phyloP scores from a whole-genome alignment of 2,888 invertebrate genomes.

The Caenorhabditis sp. region DNA sequence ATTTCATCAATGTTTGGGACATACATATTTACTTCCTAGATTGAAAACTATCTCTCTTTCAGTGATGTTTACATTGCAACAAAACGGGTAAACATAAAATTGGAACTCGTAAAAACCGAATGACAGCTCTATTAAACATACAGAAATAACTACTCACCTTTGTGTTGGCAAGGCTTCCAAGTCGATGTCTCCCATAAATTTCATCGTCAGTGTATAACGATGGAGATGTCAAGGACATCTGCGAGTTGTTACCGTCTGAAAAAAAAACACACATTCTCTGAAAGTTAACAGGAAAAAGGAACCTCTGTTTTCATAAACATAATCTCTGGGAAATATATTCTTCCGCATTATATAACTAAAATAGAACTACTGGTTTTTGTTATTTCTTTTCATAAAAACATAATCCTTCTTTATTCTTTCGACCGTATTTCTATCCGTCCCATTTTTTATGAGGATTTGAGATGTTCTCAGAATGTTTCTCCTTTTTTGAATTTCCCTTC shows the following conservation, averaged over 20 bases:
- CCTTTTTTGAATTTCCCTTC: no score
- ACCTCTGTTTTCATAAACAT: background rate
- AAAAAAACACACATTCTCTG: background rate
- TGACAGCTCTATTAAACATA: no score
- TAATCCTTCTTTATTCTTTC: background rate
- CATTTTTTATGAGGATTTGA: no score
- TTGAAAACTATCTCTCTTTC: no score
- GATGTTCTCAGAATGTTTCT: no score
- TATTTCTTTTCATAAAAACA: slow-evolving; percentile 1
- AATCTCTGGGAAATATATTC: background rate
- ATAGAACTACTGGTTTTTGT: background rate
- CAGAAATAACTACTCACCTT: background rate
- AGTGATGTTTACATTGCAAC: no score
- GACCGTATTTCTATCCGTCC: background rate
- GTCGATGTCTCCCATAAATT: slow-evolving; percentile 19
- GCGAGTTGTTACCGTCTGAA: slow-evolving; percentile 15
- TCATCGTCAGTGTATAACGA: slow-evolving; percentile 36
- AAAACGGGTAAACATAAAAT: no score
- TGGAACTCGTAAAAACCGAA: no score
- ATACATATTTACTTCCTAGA: no score
- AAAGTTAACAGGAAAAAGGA: background rate
- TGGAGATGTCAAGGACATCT: slow-evolving; percentile 36
- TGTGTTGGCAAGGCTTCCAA: slow-evolving; percentile 26
- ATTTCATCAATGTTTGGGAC: no score
- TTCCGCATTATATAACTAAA: background rate